Evolutionary conservation across 2,113 vertebrate species (phyloP).

Genomic region (Physeter macrocephalus): DNA sequence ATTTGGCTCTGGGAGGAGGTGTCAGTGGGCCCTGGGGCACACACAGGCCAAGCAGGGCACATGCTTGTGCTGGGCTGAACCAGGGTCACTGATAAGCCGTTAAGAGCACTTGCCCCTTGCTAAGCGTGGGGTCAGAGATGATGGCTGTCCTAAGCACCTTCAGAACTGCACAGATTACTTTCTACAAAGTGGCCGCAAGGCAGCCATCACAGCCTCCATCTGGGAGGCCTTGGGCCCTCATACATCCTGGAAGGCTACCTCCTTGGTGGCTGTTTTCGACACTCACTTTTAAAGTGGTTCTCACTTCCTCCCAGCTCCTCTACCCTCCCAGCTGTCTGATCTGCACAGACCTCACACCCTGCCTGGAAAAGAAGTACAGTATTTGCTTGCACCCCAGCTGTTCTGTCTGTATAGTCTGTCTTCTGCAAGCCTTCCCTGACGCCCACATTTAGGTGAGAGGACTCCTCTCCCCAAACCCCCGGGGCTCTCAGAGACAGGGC

Average conservation of each 20-base stretch:
- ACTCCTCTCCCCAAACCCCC: no score
- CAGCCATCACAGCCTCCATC: not conserved
- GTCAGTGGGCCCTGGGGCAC: not conserved
- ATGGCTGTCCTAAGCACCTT: not conserved
- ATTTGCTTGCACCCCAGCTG: accelerated
- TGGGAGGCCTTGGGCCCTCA: not conserved
- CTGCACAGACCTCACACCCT: not conserved
- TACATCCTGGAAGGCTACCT: not conserved
- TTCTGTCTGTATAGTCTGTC: not conserved
- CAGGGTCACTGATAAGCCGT: not conserved
- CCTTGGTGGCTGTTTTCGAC: not conserved
- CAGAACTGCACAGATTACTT: not conserved
- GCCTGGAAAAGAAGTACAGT: not conserved
- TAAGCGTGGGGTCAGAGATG: not conserved
- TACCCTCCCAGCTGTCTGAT: no score
- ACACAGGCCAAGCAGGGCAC: no score
- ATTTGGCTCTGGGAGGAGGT: not conserved
- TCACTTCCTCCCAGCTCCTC: not conserved
- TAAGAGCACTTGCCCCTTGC: not conserved
- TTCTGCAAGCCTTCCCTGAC: not conserved
- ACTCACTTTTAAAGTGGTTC: not conserved
- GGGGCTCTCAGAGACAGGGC: not conserved
- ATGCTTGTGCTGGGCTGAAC: not conserved
- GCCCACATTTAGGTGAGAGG: not conserved
- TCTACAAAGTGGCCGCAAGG: not conserved